These are phyloP conservation scores for Aurelia aurita complex sp. Pacific DNA, from an alignment of 30 jellyfish, hydroid and myxozoan species.

Conservation along the genomic window DNA sequence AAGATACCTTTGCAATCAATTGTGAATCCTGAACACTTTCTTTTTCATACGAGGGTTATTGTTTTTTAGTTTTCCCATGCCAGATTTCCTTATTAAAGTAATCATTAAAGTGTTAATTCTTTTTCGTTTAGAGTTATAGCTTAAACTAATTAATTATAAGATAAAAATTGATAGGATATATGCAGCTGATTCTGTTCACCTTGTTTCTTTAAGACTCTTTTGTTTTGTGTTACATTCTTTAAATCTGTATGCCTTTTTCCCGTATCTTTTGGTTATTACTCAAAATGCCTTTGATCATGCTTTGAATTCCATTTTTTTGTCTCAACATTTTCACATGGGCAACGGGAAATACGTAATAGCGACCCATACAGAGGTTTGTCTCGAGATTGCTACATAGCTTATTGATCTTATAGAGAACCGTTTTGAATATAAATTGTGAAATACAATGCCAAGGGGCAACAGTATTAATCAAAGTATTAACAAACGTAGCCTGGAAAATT, in stretches of 20 bases:
- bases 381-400: too few relatives aligned
- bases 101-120: conserved; percentile 62
- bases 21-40: conserved; percentile 28
- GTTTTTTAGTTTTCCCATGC: conserved; percentile 74
- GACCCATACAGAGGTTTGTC: too few relatives aligned
- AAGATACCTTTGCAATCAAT: conserved; percentile 11
- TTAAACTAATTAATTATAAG: conserved; percentile 57
- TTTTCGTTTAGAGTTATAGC: conserved; percentile 53
- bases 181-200: conserved; percentile 24
- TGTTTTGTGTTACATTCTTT: conserved; percentile 15
- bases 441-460: too few relatives aligned
- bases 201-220: conserved; percentile 2
- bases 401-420: too few relatives aligned
- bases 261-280: neutral
- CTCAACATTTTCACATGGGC: too few relatives aligned
- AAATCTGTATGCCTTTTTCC: conserved; percentile 7
- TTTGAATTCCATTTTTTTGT: too few relatives aligned
- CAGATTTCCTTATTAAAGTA: conserved; percentile 74
- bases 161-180: conserved; percentile 36
- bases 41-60: conserved; percentile 31
- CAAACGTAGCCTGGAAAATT: too few relatives aligned
- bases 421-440: too few relatives aligned
- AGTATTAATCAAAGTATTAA: too few relatives aligned
- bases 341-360: too few relatives aligned
- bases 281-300: too few relatives aligned